phyloP scores from a whole-genome alignment of 2,113 vertebrate genomes.

The Solenodon paradoxus region DNA sequence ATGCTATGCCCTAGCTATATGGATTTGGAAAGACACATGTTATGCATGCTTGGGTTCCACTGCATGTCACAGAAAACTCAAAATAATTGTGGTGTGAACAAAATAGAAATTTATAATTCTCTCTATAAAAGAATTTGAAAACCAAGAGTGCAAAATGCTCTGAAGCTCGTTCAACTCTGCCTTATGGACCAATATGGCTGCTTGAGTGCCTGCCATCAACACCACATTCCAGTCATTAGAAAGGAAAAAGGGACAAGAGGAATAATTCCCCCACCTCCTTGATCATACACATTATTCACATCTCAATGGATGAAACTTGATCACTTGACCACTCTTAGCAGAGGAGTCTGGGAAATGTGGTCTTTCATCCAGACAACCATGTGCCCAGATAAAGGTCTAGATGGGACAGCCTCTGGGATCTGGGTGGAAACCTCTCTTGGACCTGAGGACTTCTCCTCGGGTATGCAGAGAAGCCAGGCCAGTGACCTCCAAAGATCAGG shows the following conservation, averaged over 20 bases:
- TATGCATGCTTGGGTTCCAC: neutral
- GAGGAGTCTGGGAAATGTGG: neutral
- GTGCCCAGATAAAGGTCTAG: neutral
- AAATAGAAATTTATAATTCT: neutral
- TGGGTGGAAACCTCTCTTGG: neutral
- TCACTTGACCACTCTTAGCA: neutral
- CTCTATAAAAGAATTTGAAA: neutral
- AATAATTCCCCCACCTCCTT: neutral
- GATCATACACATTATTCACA: neutral
- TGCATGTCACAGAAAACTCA: neutral
- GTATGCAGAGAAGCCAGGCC: neutral
- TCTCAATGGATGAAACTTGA: neutral
- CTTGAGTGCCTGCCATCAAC: neutral
- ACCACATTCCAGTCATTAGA: neutral
- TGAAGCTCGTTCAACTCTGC: neutral
- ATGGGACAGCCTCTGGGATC: accelerated
- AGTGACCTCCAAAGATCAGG: neutral
- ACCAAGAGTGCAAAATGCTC: neutral
- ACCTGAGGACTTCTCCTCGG: neutral
- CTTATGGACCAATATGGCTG: neutral
- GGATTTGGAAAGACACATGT: neutral
- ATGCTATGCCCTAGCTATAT: neutral
- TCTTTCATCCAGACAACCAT: neutral
- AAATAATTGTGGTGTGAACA: neutral
- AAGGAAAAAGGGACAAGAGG: neutral